Evolutionary conservation across 1,140 invertebrate genomes (phyloP), one percentile per base, ranked within the genome.

Genomic region (Eurosta solidaginis): DNA sequence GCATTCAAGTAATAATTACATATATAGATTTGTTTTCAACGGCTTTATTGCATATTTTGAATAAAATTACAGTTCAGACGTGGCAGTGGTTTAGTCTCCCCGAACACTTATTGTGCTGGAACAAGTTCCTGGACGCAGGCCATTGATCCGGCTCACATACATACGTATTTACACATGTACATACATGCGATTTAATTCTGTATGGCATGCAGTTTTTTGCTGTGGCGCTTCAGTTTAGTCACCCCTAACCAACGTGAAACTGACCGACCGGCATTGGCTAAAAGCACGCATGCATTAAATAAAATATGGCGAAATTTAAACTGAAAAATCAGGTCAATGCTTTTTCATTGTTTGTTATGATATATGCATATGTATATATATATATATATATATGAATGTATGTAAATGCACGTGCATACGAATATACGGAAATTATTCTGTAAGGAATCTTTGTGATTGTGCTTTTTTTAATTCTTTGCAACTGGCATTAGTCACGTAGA

Each of bases 401-500:
- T 49, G 45, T n/a, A 17, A 4, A 49, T 49, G 4, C 17, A 49
- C 14, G 17, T 17, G 17, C 45, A 49, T 17, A 49, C 0, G 45
- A 17, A n/a, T 17, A 17, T 7, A 7, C 45, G 17, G n/a, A n/a
- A n/a, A n/a, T n/a, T 17, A 47, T 52, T 25, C 4, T 52, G 22
- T 52, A 52, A n/a, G 6, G 9, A 52, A 25, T 52, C 4, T n/a
- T n/a, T n/a, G n/a, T n/a, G n/a, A n/a, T n/a, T n/a, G n/a, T n/a
- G n/a, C n/a, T n/a, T n/a, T n/a, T n/a, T 52, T 22, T 52, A 36
- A 68, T 59, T 20, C 59, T 40, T 68, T n/a, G 1, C 9, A 68
- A 68, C n/a, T n/a, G 59, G 22, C 54, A 68, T 42, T 42, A 68
- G 59, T 68, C 59, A 68, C 59, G 59, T 68, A 68, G n/a, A n/a